These are phyloP conservation scores for Agrotis exclamationis DNA, from an alignment of 2,888 invertebrate genomes.

Conservation along the genomic window DNA sequence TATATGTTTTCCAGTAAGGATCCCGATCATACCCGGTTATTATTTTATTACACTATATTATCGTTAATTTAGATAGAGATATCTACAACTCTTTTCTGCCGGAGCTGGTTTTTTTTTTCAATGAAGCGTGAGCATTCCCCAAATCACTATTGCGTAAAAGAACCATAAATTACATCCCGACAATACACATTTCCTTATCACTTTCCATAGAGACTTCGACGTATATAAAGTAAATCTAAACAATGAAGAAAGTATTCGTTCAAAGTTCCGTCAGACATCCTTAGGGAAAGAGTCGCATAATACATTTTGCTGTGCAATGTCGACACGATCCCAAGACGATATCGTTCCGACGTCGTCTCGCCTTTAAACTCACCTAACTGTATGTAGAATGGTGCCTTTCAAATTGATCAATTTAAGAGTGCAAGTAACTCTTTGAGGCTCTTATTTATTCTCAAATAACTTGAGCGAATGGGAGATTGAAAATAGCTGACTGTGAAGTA, in stretches of 20 bases:
- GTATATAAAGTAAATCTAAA: slow-evolving; percentile 57
- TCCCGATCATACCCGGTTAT: no score
- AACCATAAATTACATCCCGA: slow-evolving; percentile 14
- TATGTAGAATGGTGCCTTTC: slow-evolving; percentile 57
- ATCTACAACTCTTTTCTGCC: no score
- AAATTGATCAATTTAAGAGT: slow-evolving; percentile 63
- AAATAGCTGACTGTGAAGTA: background rate
- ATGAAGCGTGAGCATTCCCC: no score
- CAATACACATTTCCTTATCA: slow-evolving; percentile 9
- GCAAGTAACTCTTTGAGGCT: slow-evolving; percentile 33
- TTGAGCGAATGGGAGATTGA: slow-evolving; percentile 8
- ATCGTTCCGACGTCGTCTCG: slow-evolving; percentile 61
- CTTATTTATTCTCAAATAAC: slow-evolving; percentile 42
- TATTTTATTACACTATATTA: no score
- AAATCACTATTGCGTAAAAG: background rate
- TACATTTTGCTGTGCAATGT: slow-evolving; percentile 66
- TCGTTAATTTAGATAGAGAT: no score
- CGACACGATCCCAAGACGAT: slow-evolving; percentile 59
- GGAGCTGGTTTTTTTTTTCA: no score
- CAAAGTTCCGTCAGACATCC: slow-evolving; percentile 55
- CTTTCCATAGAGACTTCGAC: slow-evolving; percentile 19
- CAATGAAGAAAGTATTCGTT: slow-evolving; percentile 60
- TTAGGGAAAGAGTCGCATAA: slow-evolving; percentile 61
- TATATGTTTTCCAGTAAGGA: no score
- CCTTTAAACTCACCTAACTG: slow-evolving; percentile 56